Base-by-base conservation (phyloP, 2,888 invertebrate genomes). In the Tortricodes alternella region DNA sequence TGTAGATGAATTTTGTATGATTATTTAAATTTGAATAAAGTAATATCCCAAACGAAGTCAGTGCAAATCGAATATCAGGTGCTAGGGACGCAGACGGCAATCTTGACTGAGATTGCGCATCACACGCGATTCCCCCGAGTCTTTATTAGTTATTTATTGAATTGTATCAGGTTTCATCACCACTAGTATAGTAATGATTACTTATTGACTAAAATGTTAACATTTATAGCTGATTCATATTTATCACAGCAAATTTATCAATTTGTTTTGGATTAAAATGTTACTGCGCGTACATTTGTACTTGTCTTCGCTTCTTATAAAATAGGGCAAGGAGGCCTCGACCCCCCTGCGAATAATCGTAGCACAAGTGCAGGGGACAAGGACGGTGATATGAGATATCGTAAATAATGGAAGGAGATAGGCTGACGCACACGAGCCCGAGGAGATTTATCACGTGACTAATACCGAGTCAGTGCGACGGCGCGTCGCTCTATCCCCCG, bases 391-490 rank as follows among this genome's bases (percentile, higher is more conserved):
- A 84, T 76, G 71, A 75, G 70, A 71, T 68, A 64, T 68, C 66
- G 65, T 73, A 61, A 68, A 74, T 76, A 77, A 76, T 74, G 70
- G 75, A 85, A 73, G 70, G 74, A 82, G 88, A 86, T 75, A 75
- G 85, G 67, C 72, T 67, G 65, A 73, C 64, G 66, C 73, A 80
- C 71, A 80, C 73, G 76, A 74, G 76, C 69, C 72, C 68, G 73
- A 73, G 74, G 84, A 89, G 89, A 89, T 90, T 89, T 89, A 90
- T 89, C 87, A 89, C 83, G 89, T 89, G 89, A 88, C 85, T 89
- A 90, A 88, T 88, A 85, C 82, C 78, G 78, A 84, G 83, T 75
- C 80, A 79, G 81, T 80, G 81, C 85, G 85, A 81, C 83, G 82
- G 80, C 81, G 81, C 80, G 81, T 68, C 76, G 70, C 71, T 69